Conservation (phyloP, 2,888 invertebrate species). For the Blastobasis lacticolella region DNA sequence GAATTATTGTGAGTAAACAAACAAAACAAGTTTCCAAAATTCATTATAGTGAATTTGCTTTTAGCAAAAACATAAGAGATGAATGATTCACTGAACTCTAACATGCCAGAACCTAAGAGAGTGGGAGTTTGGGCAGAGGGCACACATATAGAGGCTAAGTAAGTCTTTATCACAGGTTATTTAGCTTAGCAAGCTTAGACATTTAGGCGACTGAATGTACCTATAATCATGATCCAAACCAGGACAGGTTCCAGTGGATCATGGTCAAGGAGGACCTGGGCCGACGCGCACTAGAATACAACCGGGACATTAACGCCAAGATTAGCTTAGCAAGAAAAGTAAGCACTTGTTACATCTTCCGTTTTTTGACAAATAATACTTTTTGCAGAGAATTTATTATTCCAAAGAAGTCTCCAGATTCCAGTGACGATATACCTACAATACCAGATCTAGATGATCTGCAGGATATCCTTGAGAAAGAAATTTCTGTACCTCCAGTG, state of each 20-base stretch:
- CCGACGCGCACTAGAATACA: too few species aligned
- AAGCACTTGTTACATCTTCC: too few species aligned
- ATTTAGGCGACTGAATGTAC: too few species aligned
- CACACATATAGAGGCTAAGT: conserved; percentile 60
- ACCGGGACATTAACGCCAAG: too few species aligned
- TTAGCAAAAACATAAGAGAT: conserved; percentile 16
- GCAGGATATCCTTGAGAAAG: conserved; percentile 61
- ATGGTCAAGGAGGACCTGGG: too few species aligned
- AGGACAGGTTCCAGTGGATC: too few species aligned
- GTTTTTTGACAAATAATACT: background rate
- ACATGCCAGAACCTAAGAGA: conserved; percentile 55
- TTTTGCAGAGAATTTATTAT: conserved; percentile 56
- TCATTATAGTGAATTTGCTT: too few species aligned
- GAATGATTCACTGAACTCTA: conserved; percentile 42
- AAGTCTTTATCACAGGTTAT: conserved; percentile 10
- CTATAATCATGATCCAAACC: too few species aligned
- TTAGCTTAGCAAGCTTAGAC: background rate
- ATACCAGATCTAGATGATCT: conserved; percentile 67
- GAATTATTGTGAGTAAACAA: too few species aligned
- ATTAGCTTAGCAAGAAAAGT: too few species aligned
- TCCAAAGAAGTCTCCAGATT: conserved; percentile 57
- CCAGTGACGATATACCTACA: conserved; percentile 64
- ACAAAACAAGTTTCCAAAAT: too few species aligned
- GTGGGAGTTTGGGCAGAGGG: conserved; percentile 67
- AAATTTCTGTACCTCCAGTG: conserved; percentile 51